Evolutionary conservation across 2,888 invertebrate species (phyloP).

Genomic region (Campoletis raptor): DNA sequence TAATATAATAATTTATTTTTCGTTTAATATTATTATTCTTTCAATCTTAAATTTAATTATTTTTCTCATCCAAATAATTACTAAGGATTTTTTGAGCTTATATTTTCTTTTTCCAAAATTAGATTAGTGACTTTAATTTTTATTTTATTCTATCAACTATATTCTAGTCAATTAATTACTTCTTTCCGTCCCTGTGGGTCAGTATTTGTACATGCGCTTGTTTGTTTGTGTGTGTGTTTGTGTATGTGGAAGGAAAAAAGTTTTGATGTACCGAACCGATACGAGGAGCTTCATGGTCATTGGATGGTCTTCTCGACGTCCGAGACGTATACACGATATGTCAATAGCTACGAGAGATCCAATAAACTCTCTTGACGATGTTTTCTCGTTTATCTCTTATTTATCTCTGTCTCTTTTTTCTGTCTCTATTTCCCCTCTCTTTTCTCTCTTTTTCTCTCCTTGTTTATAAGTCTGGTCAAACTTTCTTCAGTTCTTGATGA

Average conservation of each 20-base stretch:
- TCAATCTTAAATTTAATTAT: neutral
- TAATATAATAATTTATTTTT: neutral
- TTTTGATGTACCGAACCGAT: constrained; percentile 42
- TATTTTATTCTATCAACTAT: neutral
- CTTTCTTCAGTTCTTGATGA: constrained; percentile 26
- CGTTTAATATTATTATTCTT: neutral
- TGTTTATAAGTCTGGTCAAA: constrained; percentile 49
- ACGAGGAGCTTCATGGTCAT: constrained; percentile 44
- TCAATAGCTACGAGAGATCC: constrained; percentile 46
- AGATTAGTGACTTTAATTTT: neutral
- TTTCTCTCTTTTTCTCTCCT: constrained; percentile 10
- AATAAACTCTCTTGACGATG: constrained; percentile 33
- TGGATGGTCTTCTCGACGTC: constrained; percentile 31
- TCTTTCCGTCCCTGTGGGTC: neutral
- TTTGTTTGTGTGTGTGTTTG: constrained; percentile 5
- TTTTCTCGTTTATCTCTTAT: constrained; percentile 36
- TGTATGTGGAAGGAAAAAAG: constrained; percentile 1
- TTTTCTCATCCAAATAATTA: neutral
- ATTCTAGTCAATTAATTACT: constrained; percentile 17
- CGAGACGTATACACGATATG: constrained; percentile 50
- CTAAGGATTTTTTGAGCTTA: neutral
- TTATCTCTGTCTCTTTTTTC: constrained; percentile 18
- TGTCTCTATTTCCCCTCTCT: constrained; percentile 25
- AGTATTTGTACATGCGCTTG: constrained; percentile 5
- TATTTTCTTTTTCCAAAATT: neutral